Evolutionary conservation across 2,797 vertebrate species (phyloP).

Genomic region (Sebastes itinus): DNA sequence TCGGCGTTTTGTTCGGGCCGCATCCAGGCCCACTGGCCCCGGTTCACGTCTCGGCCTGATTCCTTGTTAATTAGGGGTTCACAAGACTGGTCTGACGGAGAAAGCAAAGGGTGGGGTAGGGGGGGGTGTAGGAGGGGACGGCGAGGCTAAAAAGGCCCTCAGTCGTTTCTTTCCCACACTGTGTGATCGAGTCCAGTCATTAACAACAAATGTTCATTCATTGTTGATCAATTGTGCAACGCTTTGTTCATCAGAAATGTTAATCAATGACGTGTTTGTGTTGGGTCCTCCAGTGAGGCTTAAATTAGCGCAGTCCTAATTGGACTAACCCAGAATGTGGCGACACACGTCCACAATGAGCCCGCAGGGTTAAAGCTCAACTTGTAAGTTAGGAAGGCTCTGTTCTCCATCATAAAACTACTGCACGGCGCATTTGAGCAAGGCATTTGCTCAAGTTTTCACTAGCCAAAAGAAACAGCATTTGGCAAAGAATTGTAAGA

Average conservation of each 20-base stretch:
- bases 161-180: constrained; percentile 71
- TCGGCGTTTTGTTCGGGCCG: constrained; percentile 43
- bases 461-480: neutral
- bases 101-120: constrained; percentile 1
- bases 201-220: constrained; percentile 59
- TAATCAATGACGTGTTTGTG: constrained; percentile 57
- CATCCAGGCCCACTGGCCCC: constrained; percentile 45
- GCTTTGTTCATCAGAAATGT: constrained; percentile 53
- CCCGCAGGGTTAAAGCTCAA: constrained; percentile 54
- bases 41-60: constrained; percentile 52
- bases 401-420: neutral
- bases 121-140: neutral
- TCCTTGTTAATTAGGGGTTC: constrained; percentile 72
- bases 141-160: constrained; percentile 46
- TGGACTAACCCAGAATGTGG: constrained; percentile 54
- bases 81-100: constrained; percentile 37
- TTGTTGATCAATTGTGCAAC: constrained; percentile 16
- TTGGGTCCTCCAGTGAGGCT: constrained; percentile 26
- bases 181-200: constrained; percentile 31
- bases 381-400: neutral
- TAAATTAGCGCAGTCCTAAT: constrained; percentile 59
- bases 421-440: neutral
- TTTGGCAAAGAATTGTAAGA: neutral
- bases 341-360: constrained; percentile 17
- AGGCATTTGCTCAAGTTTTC: neutral